Conservation (phyloP, 2,797 vertebrate species). For the Clarias pachynema region DNA sequence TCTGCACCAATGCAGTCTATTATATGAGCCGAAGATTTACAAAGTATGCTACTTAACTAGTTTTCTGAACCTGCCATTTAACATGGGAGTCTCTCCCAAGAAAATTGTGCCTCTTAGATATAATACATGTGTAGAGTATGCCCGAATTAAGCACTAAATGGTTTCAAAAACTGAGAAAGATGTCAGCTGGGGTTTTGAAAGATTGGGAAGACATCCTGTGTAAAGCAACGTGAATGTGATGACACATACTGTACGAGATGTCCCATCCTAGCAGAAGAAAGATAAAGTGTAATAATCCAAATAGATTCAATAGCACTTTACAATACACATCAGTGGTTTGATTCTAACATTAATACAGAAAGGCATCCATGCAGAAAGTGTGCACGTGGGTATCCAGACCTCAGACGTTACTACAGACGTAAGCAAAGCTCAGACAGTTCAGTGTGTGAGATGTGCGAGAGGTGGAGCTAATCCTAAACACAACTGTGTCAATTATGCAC, state of each 20-base stretch:
- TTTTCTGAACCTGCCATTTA: not conserved
- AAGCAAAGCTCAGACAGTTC: not conserved
- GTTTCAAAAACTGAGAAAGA: not conserved
- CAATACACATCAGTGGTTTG: not conserved
- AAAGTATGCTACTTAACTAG: not conserved
- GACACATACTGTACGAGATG: not conserved
- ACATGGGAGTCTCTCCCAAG: not conserved
- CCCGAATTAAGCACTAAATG: conserved; percentile 6
- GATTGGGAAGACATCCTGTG: not conserved
- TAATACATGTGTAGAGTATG: not conserved
- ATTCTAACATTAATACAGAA: not conserved
- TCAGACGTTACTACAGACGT: not conserved
- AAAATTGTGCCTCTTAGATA: not conserved
- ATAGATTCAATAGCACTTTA: not conserved
- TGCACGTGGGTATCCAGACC: not conserved
- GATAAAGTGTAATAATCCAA: not conserved
- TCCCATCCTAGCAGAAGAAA: not conserved
- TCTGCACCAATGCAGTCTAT: not conserved
- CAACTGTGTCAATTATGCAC: not conserved
- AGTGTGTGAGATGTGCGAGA: not conserved
- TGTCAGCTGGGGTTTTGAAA: conserved; percentile 19
- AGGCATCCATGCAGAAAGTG: not conserved
- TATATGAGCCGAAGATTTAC: not conserved
- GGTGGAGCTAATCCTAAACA: not conserved
- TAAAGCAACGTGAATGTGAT: not conserved